These are phyloP conservation scores for Trissolcus brochymenae DNA, from an alignment of 2,888 invertebrate genomes.

Conservation along the genomic window DNA sequence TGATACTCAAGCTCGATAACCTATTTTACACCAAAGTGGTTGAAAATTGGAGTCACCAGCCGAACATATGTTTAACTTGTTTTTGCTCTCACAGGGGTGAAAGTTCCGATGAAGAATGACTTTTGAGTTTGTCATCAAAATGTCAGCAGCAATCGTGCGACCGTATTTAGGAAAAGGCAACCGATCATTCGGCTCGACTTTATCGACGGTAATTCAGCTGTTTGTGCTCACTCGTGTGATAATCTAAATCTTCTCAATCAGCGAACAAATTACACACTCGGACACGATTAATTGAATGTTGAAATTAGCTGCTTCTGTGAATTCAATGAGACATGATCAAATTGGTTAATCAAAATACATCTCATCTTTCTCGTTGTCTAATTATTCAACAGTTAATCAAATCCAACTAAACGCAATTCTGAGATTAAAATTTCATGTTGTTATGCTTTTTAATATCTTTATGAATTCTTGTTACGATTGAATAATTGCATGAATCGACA, in stretches of 20 bases:
- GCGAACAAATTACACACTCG: slow-evolving; percentile 1
- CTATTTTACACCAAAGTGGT: slow-evolving; percentile 9
- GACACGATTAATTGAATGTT: slow-evolving; percentile 2
- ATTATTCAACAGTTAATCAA: background rate
- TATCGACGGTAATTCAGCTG: slow-evolving; percentile 68
- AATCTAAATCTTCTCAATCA: slow-evolving; percentile 15
- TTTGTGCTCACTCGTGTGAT: slow-evolving; percentile 36
- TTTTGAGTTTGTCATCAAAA: slow-evolving; percentile 65
- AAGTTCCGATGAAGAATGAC: slow-evolving; percentile 63
- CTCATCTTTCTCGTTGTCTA: too few relatives aligned
- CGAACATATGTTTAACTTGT: slow-evolving; percentile 1
- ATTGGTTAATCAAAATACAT: too few relatives aligned
- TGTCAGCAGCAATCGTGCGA: slow-evolving; percentile 68
- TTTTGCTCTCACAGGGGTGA: background rate
- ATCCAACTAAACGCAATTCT: background rate
- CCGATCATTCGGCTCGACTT: slow-evolving; percentile 67
- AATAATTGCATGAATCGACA: too few relatives aligned
- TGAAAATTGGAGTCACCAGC: slow-evolving; percentile 1
- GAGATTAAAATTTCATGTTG: too few relatives aligned
- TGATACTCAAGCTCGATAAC: slow-evolving; percentile 7
- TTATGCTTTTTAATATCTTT: too few relatives aligned
- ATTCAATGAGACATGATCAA: too few relatives aligned
- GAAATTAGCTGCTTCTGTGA: too few relatives aligned
- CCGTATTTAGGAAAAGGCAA: slow-evolving; percentile 69
- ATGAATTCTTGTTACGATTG: too few relatives aligned